A percentile compares a stretch with the other conserved stretches of the same genome.
These are phyloP conservation scores for Panurus biarmicus DNA, from an alignment of 2,113 vertebrate species.

Conservation along the genomic window DNA sequence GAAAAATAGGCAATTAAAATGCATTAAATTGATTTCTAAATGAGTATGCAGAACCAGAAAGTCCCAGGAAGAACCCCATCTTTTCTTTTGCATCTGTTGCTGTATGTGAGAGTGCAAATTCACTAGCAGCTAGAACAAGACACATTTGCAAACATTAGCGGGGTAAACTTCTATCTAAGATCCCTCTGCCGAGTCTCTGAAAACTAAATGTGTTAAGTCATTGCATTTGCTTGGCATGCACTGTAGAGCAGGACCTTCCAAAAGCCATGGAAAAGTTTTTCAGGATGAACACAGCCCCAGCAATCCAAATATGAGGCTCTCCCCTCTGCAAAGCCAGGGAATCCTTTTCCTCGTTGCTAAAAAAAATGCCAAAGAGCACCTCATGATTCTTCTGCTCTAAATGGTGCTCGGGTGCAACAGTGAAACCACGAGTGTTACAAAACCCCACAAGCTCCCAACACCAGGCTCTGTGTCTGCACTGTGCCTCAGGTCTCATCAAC, in stretches of 20 bases:
- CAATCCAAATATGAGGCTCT: not conserved
- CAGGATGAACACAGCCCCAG: not conserved
- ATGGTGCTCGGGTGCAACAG: rapidly evolving
- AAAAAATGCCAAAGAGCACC: not conserved
- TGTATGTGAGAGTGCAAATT: not conserved
- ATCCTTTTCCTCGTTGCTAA: not conserved
- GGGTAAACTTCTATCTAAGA: not conserved
- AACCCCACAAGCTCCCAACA: not conserved
- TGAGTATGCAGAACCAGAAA: conserved; percentile 12
- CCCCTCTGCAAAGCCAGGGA: not conserved
- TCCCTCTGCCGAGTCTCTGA: not conserved
- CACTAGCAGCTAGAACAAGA: not conserved
- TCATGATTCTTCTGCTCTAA: not conserved
- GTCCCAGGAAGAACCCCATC: not conserved
- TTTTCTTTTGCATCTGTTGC: conserved; percentile 2
- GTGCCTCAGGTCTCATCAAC: not conserved
- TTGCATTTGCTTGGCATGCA: not conserved
- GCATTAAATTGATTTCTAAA: conserved; percentile 59
- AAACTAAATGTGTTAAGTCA: not conserved
- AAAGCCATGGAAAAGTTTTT: not conserved
- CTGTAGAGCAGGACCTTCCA: not conserved
- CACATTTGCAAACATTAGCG: not conserved
- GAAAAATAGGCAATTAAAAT: conserved; percentile 63
- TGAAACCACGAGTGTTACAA: rapidly evolving
- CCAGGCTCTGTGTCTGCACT: not conserved